phyloP scores from a whole-genome alignment of 2,888 invertebrate genomes.

The Junonia oenone region DNA sequence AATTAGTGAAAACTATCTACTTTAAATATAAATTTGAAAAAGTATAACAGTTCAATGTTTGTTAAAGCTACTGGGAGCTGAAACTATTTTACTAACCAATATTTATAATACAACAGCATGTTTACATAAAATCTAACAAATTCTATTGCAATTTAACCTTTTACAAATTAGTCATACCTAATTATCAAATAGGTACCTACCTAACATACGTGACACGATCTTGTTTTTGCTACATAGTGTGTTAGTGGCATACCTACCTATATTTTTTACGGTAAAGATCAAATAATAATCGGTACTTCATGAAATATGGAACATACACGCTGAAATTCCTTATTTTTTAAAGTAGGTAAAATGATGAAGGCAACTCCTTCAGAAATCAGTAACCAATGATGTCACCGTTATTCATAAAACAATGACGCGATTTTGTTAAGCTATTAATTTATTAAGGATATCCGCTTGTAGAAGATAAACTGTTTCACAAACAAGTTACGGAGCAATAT shows the following conservation, averaged over 20 bases:
- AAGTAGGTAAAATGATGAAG: not conserved
- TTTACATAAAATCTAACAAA: not conserved
- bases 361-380: not conserved
- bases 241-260: too few relatives aligned
- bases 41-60: not conserved
- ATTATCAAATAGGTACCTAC: too few relatives aligned
- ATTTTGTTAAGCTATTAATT: not conserved
- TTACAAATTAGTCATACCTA: too few relatives aligned
- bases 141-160: too few relatives aligned
- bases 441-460: not conserved
- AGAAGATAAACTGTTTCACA: not conserved
- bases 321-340: not conserved
- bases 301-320: not conserved
- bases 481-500: not conserved
- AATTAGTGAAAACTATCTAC: not conserved
- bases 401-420: not conserved
- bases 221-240: too few relatives aligned
- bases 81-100: not conserved
- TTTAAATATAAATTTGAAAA: constrained; percentile 6
- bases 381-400: not conserved
- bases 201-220: too few relatives aligned
- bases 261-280: too few relatives aligned
- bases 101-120: not conserved
- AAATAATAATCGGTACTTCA: too few relatives aligned
- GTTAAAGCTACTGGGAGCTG: not conserved